Percentiles rank a stretch among this genome's conserved stretches.
Conservation (phyloP, 1,140 invertebrate genomes). For the Drosophila elegans region DNA sequence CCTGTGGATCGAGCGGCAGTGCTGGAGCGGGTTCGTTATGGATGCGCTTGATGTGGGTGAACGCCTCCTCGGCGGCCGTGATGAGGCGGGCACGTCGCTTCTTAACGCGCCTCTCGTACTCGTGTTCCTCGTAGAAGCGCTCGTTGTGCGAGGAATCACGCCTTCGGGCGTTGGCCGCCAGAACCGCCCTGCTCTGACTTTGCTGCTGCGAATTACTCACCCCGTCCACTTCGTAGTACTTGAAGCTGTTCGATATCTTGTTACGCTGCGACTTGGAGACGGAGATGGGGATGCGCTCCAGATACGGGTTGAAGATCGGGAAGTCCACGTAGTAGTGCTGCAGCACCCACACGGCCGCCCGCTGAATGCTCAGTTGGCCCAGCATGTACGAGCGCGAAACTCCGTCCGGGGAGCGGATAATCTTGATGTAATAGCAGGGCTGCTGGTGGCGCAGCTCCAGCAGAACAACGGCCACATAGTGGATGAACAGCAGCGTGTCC, state of each 20-base stretch:
- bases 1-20: slow-evolving; percentile 94
- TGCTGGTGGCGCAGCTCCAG: slow-evolving; percentile 96
- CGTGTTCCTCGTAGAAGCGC: slow-evolving; percentile 98
- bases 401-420: slow-evolving; percentile 97
- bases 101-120: slow-evolving; percentile 96
- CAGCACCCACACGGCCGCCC: slow-evolving; percentile 96
- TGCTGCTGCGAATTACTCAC: slow-evolving; percentile 90
- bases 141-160: slow-evolving; percentile 97
- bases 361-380: slow-evolving; percentile 96
- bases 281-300: slow-evolving; percentile 93
- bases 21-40: slow-evolving; percentile 88
- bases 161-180: slow-evolving; percentile 89
- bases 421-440: slow-evolving; percentile 95
- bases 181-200: slow-evolving; percentile 88
- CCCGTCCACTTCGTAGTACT: slow-evolving; percentile 98
- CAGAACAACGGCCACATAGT: slow-evolving; percentile 96
- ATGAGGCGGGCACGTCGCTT: slow-evolving; percentile 95
- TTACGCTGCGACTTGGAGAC: slow-evolving; percentile 91
- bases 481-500: slow-evolving; percentile 97
- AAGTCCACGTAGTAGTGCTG: slow-evolving; percentile 99
- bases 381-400: slow-evolving; percentile 93
- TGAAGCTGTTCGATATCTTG: slow-evolving; percentile 92
- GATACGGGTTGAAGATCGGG: slow-evolving; percentile 97
- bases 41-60: slow-evolving; percentile 96
- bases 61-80: slow-evolving; percentile 97